Evolutionary conservation across 2,888 invertebrate species (phyloP).

Genomic region (Aelia acuminata): DNA sequence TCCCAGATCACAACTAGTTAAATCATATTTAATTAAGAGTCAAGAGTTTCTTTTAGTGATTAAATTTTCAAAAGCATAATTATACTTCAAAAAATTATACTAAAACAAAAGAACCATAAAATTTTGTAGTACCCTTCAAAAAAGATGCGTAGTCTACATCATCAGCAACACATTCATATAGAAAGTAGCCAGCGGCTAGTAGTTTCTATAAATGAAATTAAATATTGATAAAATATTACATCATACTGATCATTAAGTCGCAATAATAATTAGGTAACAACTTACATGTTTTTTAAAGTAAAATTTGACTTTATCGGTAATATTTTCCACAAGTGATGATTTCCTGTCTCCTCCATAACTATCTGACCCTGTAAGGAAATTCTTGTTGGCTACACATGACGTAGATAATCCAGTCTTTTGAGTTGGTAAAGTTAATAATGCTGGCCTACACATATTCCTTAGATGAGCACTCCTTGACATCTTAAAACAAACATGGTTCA

Average conservation of each 20-base stretch:
- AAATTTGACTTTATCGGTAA: conserved; percentile 56
- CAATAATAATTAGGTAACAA: not conserved
- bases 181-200: conserved; percentile 75
- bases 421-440: not conserved
- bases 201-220: conserved; percentile 73
- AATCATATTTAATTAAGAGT: not conserved
- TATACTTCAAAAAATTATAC: not conserved
- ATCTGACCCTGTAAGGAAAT: conserved; percentile 17
- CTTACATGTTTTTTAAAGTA: conserved; percentile 59
- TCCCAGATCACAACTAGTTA: not conserved
- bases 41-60: not conserved
- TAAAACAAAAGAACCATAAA: not conserved
- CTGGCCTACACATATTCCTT: conserved; percentile 36
- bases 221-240: not conserved
- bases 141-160: conserved; percentile 78
- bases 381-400: conserved; percentile 1
- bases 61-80: not conserved
- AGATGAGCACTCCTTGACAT: conserved; percentile 28
- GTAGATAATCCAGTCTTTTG: conserved; percentile 8
- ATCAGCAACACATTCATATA: conserved; percentile 82
- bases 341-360: conserved; percentile 43
- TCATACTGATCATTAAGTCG: not conserved
- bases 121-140: conserved; percentile 69
- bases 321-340: conserved; percentile 14
- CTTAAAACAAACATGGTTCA: not conserved